Percentiles rank a stretch among this genome's conserved stretches.
phyloP scores from a whole-genome alignment of 92 coral and sea anemone species.

The Diadumene lineata region DNA sequence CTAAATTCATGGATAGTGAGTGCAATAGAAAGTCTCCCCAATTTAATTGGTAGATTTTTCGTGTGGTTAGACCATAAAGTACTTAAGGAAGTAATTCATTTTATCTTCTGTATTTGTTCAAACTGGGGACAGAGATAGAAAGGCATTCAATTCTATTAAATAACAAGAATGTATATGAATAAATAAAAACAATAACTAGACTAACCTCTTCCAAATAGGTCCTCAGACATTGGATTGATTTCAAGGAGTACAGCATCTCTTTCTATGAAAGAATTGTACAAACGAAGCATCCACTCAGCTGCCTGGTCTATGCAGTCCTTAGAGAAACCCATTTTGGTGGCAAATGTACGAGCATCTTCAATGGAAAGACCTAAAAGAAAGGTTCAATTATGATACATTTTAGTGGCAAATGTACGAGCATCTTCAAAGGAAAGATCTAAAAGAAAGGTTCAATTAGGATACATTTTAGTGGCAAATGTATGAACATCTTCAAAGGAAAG shows the following conservation, averaged over 20 bases:
- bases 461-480: not conserved
- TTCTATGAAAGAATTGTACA: conserved; percentile 74
- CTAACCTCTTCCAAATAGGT: conserved; percentile 80
- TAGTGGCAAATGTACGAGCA: conserved; percentile 9
- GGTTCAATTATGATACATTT: not conserved
- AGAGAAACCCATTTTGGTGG: conserved; percentile 89
- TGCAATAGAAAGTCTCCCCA: too few species aligned
- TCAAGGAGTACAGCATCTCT: conserved; percentile 88
- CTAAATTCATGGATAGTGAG: too few species aligned
- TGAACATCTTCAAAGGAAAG: conserved; percentile 58
- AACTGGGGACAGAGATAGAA: too few species aligned
- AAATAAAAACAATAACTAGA: not conserved
- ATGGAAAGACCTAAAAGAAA: conserved; percentile 56
- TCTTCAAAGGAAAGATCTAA: conserved; percentile 69
- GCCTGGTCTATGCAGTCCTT: conserved; percentile 79
- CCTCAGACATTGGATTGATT: conserved; percentile 97
- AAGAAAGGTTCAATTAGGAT: not conserved
- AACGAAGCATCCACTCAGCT: conserved; percentile 75
- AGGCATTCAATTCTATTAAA: too few species aligned
- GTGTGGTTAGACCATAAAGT: too few species aligned
- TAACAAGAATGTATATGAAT: too few species aligned
- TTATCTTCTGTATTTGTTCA: too few species aligned
- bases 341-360: conserved; percentile 76
- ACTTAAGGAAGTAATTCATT: too few species aligned
- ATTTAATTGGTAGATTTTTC: too few species aligned